A percentile compares a stretch with the other conserved stretches of the same genome.
Conservation (phyloP, 2,888 invertebrate genomes). For the Scotopteryx bipunctaria region DNA sequence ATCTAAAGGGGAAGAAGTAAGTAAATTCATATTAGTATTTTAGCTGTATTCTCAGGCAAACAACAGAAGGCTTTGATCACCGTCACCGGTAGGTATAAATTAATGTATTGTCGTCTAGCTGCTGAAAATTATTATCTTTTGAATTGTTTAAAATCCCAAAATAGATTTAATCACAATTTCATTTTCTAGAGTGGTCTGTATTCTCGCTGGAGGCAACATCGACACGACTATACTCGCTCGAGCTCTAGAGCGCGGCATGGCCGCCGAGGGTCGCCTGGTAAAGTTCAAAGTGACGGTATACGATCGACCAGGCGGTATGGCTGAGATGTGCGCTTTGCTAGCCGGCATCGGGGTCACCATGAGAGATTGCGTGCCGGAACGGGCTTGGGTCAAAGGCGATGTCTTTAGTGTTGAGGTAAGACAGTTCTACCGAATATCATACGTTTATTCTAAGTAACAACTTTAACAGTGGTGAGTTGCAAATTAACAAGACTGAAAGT, state of each 20-base stretch:
- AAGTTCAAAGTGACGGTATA: slow-evolving; percentile 85
- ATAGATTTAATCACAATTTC: neutral
- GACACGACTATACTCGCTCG: slow-evolving; percentile 94
- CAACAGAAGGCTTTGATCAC: too few species aligned
- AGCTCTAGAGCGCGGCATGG: slow-evolving; percentile 94
- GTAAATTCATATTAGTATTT: too few species aligned
- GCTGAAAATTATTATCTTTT: too few species aligned
- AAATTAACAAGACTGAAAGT: too few species aligned
- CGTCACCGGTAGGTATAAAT: too few species aligned
- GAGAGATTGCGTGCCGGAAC: slow-evolving; percentile 96
- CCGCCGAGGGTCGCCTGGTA: slow-evolving; percentile 91
- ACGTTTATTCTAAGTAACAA: too few species aligned
- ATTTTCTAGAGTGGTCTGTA: slow-evolving; percentile 87
- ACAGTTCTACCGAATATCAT: too few species aligned
- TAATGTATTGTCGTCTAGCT: too few species aligned
- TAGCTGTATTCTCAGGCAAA: too few species aligned
- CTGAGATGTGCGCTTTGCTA: slow-evolving; percentile 90
- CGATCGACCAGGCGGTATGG: slow-evolving; percentile 94
- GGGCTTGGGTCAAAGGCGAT: slow-evolving; percentile 96
- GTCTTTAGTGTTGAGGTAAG: slow-evolving; percentile 85
- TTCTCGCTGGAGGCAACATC: slow-evolving; percentile 94
- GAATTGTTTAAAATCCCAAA: neutral
- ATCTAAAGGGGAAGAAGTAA: slow-evolving; percentile 92
- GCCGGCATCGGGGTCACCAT: slow-evolving; percentile 91
- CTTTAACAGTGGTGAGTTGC: too few species aligned